Conservation (phyloP, 1,140 invertebrate species). For the Plodia interpunctella region DNA sequence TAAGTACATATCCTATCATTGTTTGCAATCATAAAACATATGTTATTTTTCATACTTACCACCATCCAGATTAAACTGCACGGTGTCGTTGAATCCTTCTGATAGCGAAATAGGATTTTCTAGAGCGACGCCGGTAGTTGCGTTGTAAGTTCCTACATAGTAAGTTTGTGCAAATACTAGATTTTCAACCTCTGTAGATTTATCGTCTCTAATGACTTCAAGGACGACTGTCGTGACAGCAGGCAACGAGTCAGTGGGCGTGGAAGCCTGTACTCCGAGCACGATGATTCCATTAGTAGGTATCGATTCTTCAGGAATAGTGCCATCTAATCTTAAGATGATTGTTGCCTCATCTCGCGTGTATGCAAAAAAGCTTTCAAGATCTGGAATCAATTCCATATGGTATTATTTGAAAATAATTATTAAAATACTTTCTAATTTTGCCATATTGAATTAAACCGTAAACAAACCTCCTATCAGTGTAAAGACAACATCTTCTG, state of each 20-base stretch:
- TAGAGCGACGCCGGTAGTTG: slow-evolving; percentile 17
- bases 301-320: slow-evolving; percentile 18
- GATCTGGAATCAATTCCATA: slow-evolving; percentile 17
- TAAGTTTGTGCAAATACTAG: slow-evolving; percentile 19
- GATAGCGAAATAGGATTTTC: slow-evolving; percentile 20
- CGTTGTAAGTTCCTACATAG: slow-evolving; percentile 27
- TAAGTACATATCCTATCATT: not conserved
- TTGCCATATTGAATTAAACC: too few relatives aligned
- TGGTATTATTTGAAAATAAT: not conserved
- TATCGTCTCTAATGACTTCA: slow-evolving; percentile 6
- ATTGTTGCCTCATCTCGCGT: slow-evolving; percentile 1
- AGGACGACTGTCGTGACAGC: slow-evolving; percentile 16
- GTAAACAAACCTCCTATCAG: slow-evolving; percentile 26
- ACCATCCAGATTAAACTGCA: slow-evolving; percentile 27
- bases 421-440: too few relatives aligned
- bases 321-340: not conserved
- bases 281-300: slow-evolving; percentile 17
- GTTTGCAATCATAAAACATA: not conserved
- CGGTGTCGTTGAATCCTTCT: slow-evolving; percentile 19
- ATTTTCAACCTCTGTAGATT: not conserved
- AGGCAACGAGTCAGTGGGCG: slow-evolving; percentile 2
- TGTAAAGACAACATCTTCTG: slow-evolving; percentile 22
- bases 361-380: slow-evolving; percentile 13
- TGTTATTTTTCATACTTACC: slow-evolving; percentile 15
- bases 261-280: slow-evolving; percentile 19